phyloP scores from a whole-genome alignment of 1,140 invertebrate species.

The Meloidogyne floridensis region DNA sequence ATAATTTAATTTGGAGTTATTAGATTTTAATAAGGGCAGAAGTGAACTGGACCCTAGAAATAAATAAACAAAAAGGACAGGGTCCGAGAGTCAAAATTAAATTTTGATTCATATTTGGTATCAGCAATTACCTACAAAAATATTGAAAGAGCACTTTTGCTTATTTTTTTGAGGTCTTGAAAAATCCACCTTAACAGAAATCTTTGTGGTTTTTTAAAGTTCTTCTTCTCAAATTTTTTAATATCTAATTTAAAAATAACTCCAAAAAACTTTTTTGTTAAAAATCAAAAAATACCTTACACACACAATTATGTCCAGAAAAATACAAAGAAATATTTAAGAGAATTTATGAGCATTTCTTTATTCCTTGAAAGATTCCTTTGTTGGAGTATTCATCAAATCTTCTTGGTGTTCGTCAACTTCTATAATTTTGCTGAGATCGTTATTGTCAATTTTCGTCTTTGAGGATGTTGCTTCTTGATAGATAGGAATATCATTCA shows the following conservation, averaged over 20 bases:
- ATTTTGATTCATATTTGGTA: too few relatives aligned
- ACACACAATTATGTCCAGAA: neutral
- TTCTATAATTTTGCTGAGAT: neutral
- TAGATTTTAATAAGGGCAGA: too few relatives aligned
- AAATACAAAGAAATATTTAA: neutral
- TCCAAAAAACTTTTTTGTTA: neutral
- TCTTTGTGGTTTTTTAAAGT: too few relatives aligned
- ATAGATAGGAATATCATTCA: constrained; percentile 11
- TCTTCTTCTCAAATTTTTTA: neutral
- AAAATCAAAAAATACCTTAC: neutral
- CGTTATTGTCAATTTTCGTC: neutral
- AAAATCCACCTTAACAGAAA: too few relatives aligned
- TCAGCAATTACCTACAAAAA: too few relatives aligned
- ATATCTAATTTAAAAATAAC: neutral
- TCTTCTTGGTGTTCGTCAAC: neutral
- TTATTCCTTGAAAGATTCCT: neutral
- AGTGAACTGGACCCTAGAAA: too few relatives aligned
- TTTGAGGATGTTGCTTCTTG: neutral
- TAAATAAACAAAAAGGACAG: too few relatives aligned
- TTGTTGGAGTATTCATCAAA: neutral
- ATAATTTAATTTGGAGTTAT: neutral
- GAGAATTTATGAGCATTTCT: constrained; percentile 1
- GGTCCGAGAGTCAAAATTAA: too few relatives aligned
- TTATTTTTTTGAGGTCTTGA: too few relatives aligned
- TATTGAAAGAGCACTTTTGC: too few relatives aligned